Conservation (phyloP, 2,113 vertebrate species). For the Aleadryas rufinucha region DNA sequence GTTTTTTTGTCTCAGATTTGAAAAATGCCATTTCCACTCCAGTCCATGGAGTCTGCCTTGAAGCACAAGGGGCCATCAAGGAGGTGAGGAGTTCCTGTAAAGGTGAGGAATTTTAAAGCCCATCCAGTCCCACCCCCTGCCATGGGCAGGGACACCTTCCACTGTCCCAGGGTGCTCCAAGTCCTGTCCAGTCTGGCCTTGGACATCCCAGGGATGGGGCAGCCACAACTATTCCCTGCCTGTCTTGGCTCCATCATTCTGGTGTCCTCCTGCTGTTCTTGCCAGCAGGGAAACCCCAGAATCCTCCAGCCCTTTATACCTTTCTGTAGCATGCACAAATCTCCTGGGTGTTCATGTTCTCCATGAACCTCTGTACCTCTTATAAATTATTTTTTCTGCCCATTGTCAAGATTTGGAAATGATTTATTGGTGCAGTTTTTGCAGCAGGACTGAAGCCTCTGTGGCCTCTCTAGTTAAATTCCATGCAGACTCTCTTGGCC, state of each 20-base stretch:
- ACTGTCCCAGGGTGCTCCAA: neutral
- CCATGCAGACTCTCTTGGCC: neutral
- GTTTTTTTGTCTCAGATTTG: neutral
- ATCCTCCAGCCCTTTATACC: neutral
- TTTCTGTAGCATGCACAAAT: neutral
- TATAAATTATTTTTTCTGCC: neutral
- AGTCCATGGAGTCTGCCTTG: neutral
- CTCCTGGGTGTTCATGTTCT: neutral
- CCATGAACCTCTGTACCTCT: neutral
- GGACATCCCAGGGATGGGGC: neutral
- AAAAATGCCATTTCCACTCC: neutral
- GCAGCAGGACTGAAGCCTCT: neutral
- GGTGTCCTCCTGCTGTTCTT: neutral
- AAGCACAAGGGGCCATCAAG: rapidly evolving
- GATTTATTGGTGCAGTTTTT: neutral
- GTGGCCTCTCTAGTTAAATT: neutral
- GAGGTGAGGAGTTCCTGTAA: neutral
- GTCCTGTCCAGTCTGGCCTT: rapidly evolving
- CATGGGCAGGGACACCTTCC: neutral
- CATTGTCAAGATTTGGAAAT: neutral
- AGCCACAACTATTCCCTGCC: neutral
- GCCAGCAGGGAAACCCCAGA: neutral
- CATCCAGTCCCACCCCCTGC: neutral
- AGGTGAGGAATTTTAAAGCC: neutral
- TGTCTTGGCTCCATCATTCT: neutral